Conservation (phyloP, 2,797 vertebrate genomes). For the Platyrinchus mystaceus region DNA sequence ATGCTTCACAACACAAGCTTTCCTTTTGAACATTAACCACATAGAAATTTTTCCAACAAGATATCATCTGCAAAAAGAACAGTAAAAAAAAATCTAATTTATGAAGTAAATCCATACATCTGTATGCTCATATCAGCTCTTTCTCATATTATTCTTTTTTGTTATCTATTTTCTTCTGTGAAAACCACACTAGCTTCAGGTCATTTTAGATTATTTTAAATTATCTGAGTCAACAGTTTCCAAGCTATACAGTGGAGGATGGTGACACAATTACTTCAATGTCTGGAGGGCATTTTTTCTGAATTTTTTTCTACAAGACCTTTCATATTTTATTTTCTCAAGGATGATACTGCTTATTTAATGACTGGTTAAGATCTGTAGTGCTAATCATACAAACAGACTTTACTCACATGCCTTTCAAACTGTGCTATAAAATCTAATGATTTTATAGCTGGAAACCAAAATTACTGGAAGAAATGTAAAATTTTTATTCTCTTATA, state of each 20-base stretch:
- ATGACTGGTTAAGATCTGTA: neutral
- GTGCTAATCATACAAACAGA: fast-evolving
- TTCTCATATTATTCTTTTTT: neutral
- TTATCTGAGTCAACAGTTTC: neutral
- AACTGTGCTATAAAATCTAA: neutral
- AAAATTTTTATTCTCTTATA: neutral
- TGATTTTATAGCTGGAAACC: neutral
- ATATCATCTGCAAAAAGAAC: neutral
- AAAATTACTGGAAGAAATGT: neutral
- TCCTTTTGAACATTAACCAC: neutral
- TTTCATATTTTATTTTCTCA: neutral
- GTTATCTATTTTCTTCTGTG: neutral
- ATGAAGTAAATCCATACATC: neutral
- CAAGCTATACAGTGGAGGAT: neutral
- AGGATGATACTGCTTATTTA: neutral
- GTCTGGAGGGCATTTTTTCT: neutral
- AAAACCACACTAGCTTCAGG: neutral
- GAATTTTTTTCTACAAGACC: neutral
- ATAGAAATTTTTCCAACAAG: neutral
- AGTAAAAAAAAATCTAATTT: neutral
- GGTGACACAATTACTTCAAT: neutral
- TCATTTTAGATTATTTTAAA: neutral
- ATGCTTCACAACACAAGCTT: neutral
- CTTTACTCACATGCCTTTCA: neutral
- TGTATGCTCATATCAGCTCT: neutral